Conservation (phyloP, 2,113 vertebrate genomes). For the Poicephalus meyeri region DNA sequence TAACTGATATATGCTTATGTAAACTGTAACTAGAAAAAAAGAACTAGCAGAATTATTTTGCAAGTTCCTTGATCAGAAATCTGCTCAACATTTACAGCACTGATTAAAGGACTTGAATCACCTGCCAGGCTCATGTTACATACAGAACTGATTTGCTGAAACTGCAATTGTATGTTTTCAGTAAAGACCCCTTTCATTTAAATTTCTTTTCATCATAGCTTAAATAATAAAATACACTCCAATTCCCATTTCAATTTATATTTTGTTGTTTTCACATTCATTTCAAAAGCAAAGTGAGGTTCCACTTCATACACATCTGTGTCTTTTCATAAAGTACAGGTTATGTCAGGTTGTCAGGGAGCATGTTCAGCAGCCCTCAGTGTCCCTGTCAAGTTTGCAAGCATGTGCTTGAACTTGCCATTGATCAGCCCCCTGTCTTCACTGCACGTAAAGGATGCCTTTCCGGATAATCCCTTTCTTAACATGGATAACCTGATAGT, state of each 20-base stretch:
- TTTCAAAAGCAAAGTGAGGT: background rate
- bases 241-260: background rate
- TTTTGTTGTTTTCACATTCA: background rate
- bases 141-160: background rate
- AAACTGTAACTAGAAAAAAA: background rate
- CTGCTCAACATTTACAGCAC: background rate
- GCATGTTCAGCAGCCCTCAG: background rate
- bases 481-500: background rate
- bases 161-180: background rate
- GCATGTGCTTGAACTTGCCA: fast-evolving
- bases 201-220: background rate
- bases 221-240: background rate
- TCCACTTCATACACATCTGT: background rate
- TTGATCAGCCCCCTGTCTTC: fast-evolving
- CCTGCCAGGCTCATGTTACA: background rate
- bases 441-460: background rate
- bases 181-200: background rate
- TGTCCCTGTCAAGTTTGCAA: background rate
- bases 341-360: background rate
- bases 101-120: background rate
- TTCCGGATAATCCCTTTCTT: background rate
- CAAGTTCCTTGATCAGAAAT: background rate
- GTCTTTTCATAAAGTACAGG: background rate
- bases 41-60: background rate
- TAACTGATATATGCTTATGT: background rate